Evolutionary conservation across 2,797 vertebrate genomes (phyloP).

Genomic region (Argya squamiceps): DNA sequence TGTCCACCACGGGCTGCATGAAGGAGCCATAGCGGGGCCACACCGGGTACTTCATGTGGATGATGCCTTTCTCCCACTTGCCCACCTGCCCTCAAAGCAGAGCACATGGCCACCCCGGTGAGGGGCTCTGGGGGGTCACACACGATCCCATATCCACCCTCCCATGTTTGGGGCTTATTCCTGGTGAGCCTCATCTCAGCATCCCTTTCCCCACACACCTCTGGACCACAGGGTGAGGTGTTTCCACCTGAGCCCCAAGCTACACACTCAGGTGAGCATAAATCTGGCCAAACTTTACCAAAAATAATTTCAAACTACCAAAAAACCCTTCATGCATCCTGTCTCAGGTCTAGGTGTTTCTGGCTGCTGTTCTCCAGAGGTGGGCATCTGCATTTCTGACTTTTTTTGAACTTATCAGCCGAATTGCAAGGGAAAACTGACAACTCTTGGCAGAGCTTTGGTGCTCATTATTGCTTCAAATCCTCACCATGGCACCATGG

Average conservation of each 20-base stretch:
- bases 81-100: slow-evolving; percentile 84
- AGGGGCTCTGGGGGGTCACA: background rate
- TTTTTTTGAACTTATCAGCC: background rate
- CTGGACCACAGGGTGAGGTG: rapidly evolving
- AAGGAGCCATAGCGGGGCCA: slow-evolving; percentile 94
- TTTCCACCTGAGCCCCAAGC: background rate
- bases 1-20: slow-evolving; percentile 90
- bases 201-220: background rate
- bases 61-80: slow-evolving; percentile 87
- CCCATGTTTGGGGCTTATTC: background rate
- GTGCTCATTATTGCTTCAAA: background rate
- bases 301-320: background rate
- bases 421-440: background rate
- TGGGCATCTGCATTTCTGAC: background rate
- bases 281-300: background rate
- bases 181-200: background rate
- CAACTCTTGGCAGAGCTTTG: background rate
- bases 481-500: no score
- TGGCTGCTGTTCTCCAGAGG: background rate
- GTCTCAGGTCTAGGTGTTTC: background rate
- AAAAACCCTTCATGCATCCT: rapidly evolving
- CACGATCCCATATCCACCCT: rapidly evolving
- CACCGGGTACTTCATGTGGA: slow-evolving; percentile 94
- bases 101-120: rapidly evolving
- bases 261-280: background rate